Evolutionary conservation across 2,797 vertebrate genomes (phyloP).

Genomic region (Thalassophryne amazonica): DNA sequence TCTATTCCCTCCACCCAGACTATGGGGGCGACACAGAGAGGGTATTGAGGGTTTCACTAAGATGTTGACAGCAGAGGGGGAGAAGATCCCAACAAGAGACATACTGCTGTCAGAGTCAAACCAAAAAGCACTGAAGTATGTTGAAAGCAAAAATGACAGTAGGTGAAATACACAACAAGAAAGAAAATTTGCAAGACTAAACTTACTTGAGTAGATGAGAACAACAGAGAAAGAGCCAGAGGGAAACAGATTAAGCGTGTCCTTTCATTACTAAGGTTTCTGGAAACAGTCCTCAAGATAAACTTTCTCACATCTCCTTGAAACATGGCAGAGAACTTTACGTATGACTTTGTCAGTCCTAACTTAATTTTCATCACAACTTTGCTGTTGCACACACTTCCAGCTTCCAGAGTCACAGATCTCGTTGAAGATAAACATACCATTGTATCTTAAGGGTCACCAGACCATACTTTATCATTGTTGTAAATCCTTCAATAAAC

Average conservation of each 20-base stretch:
- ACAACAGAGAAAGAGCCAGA: not conserved
- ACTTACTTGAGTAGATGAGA: not conserved
- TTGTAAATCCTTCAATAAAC: too few species aligned
- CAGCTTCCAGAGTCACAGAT: too few species aligned
- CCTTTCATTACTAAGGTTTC: too few species aligned
- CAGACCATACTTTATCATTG: too few species aligned
- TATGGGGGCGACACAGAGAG: conserved; percentile 68
- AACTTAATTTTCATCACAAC: too few species aligned
- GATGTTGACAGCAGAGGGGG: conserved; percentile 41
- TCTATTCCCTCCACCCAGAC: conserved; percentile 38
- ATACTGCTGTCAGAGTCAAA: conserved; percentile 55
- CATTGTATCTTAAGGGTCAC: too few species aligned
- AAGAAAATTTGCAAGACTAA: not conserved
- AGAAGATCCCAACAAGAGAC: conserved; percentile 73
- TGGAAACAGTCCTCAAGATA: too few species aligned
- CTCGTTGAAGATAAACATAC: too few species aligned
- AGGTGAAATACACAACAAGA: not conserved
- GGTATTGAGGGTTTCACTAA: conserved; percentile 69
- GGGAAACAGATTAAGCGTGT: not conserved
- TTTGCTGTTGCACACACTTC: too few species aligned
- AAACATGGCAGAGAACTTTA: too few species aligned
- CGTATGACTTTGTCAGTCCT: too few species aligned
- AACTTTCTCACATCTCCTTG: too few species aligned
- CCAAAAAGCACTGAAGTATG: conserved; percentile 33
- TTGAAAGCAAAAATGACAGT: conserved; percentile 10